A percentile compares a stretch with the other conserved stretches of the same genome.
These are phyloP conservation scores for Trachelus troglodyta DNA, from an alignment of 2,888 invertebrate genomes.

Conservation along the genomic window DNA sequence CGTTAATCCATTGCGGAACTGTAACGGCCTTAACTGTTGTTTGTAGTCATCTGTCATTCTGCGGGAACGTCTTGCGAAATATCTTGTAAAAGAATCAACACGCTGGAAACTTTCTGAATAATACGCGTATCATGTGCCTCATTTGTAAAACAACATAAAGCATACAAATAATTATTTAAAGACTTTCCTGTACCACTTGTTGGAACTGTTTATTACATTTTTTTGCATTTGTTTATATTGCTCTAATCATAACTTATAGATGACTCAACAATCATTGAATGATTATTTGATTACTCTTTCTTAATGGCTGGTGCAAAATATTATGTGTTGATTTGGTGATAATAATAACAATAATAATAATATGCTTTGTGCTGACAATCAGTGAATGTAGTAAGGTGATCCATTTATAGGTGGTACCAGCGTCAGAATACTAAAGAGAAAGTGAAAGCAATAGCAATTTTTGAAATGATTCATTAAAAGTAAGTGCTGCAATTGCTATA, in stretches of 20 bases:
- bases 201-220: background rate
- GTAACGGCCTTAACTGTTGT: background rate
- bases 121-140: background rate
- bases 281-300: background rate
- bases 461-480: constrained; percentile 12
- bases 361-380: background rate
- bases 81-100: background rate
- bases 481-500: background rate
- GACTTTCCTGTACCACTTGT: background rate
- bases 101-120: background rate
- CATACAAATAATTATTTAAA: background rate
- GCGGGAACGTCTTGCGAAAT: constrained; percentile 1
- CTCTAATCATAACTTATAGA: background rate
- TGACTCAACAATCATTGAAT: background rate
- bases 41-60: constrained; percentile 17
- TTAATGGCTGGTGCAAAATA: background rate
- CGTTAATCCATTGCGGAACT: background rate
- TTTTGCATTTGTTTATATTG: background rate
- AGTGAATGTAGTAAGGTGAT: constrained; percentile 6
- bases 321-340: background rate
- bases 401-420: background rate
- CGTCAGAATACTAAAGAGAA: constrained; percentile 14
- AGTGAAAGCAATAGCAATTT: constrained; percentile 21
- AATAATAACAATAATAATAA: background rate
- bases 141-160: background rate